Evolutionary conservation across 2,888 invertebrate genomes (phyloP).

Genomic region (Microctonus hyperodae): DNA sequence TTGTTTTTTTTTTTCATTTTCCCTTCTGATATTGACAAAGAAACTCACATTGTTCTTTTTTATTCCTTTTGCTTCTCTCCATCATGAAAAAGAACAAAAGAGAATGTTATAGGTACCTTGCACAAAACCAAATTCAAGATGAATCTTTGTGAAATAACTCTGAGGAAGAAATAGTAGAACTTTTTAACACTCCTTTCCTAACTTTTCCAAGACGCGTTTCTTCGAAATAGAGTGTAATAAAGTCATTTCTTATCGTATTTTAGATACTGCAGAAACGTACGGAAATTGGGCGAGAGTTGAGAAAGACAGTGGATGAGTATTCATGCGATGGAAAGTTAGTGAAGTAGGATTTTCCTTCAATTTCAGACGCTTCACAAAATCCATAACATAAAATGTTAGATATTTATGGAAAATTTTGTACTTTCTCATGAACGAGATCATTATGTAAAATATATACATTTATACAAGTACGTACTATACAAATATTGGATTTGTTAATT

Average conservation of each 20-base stretch:
- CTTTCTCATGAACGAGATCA: slow-evolving; percentile 9
- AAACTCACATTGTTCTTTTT: neutral
- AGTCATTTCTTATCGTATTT: slow-evolving; percentile 21
- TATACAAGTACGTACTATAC: neutral
- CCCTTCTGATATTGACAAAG: neutral
- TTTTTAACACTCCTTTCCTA: slow-evolving; percentile 8
- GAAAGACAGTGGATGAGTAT: slow-evolving; percentile 10
- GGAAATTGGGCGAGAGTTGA: slow-evolving; percentile 20
- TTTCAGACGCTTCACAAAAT: neutral
- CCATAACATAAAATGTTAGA: neutral
- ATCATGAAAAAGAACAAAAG: neutral
- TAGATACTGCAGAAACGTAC: slow-evolving; percentile 16
- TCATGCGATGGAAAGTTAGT: slow-evolving; percentile 15
- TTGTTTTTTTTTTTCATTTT: neutral
- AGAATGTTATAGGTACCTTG: neutral
- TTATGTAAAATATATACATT: neutral
- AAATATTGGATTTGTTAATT: slow-evolving; percentile 2
- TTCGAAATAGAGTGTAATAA: slow-evolving; percentile 23
- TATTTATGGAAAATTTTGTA: slow-evolving; percentile 17
- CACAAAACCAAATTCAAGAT: slow-evolving; percentile 3
- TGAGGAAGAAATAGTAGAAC: slow-evolving; percentile 7
- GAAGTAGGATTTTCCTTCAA: slow-evolving; percentile 9
- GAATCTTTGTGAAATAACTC: slow-evolving; percentile 12
- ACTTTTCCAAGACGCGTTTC: slow-evolving; percentile 13
- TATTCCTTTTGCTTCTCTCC: too few species aligned